Percentiles rank a stretch among this genome's conserved stretches.
phyloP scores from a whole-genome alignment of 2,797 vertebrate species.

The Gallinago nigripennis region DNA sequence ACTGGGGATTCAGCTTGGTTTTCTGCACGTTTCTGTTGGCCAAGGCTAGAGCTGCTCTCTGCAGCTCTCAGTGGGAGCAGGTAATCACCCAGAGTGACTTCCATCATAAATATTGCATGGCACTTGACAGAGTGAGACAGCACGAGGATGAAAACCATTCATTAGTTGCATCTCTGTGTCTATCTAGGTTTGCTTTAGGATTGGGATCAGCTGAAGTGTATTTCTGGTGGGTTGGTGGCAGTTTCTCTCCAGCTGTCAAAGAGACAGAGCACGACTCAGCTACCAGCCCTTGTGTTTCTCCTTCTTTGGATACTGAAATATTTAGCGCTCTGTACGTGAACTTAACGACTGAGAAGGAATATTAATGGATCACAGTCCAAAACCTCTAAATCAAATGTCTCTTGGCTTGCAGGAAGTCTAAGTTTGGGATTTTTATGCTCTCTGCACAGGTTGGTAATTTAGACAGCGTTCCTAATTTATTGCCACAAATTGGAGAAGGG shows the following conservation, averaged over 20 bases:
- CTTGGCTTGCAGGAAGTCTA: slow-evolving; percentile 28
- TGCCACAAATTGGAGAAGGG: slow-evolving; percentile 8
- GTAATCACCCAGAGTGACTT: background rate
- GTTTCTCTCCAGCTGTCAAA: background rate
- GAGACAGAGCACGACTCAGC: accelerated
- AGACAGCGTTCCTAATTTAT: slow-evolving; percentile 8
- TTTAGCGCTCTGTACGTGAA: background rate
- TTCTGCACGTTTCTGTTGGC: background rate
- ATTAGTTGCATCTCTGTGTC: background rate
- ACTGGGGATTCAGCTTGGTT: background rate
- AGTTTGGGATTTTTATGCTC: slow-evolving; percentile 23
- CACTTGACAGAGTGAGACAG: background rate
- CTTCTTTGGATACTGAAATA: background rate
- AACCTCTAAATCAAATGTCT: slow-evolving; percentile 10
- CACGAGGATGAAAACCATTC: background rate
- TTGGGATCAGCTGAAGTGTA: background rate
- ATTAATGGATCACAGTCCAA: background rate
- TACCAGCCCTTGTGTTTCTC: background rate
- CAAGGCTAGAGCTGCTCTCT: background rate
- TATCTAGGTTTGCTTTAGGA: background rate
- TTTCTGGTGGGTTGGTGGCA: background rate
- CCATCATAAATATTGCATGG: background rate
- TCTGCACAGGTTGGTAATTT: background rate
- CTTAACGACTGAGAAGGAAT: background rate
- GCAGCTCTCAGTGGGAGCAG: background rate